phyloP scores from a whole-genome alignment of 2,113 vertebrate species.

The Myrmecophaga tridactyla region DNA sequence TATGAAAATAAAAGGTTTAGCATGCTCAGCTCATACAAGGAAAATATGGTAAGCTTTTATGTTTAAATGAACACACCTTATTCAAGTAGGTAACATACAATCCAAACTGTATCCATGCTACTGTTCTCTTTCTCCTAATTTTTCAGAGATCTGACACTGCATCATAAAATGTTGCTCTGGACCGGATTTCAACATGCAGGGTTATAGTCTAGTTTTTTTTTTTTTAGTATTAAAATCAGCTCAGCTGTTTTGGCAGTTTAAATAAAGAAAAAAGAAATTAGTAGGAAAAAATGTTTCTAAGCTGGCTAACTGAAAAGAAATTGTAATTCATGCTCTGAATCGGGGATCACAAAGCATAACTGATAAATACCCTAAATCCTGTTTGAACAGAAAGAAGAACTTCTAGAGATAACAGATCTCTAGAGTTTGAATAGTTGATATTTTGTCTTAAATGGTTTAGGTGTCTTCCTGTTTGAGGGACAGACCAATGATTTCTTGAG shows the following conservation, averaged over 20 bases:
- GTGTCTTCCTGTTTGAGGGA: neutral
- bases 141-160: constrained; percentile 34
- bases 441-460: neutral
- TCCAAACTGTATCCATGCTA: neutral
- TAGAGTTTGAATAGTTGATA: neutral
- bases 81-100: constrained; percentile 54
- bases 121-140: constrained; percentile 32
- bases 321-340: neutral
- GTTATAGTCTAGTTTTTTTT: constrained; percentile 32
- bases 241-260: constrained; percentile 1
- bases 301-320: constrained; percentile 16
- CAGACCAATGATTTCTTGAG: neutral
- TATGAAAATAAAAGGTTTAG: constrained; percentile 55
- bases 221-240: constrained; percentile 30
- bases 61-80: constrained; percentile 13
- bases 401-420: neutral
- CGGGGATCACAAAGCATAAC: constrained; percentile 12
- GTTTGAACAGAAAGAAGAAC: neutral
- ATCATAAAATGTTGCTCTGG: constrained; percentile 57
- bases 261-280: constrained; percentile 34
- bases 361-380: neutral
- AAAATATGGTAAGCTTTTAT: constrained; percentile 44
- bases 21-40: constrained; percentile 49
- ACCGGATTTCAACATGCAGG: neutral
- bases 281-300: constrained; percentile 38